Base-by-base conservation (phyloP, 1,140 invertebrate genomes). In the Drosophila varians region DNA sequence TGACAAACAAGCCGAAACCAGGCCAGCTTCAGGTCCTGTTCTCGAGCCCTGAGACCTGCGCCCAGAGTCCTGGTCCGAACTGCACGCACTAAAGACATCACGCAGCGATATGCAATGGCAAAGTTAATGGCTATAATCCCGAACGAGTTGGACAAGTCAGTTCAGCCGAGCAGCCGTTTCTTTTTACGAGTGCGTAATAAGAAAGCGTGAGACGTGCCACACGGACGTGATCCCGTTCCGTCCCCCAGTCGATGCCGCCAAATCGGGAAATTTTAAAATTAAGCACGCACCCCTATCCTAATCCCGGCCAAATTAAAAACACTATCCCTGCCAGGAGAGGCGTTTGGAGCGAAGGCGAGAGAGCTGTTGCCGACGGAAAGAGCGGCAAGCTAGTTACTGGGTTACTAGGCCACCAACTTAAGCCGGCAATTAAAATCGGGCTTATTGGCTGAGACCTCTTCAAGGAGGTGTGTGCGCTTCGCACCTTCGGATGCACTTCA, bases 151-250 rank as follows among this genome's bases (percentile, higher is more conserved):
- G 71, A 60, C 76, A 64, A 77, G 58, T 53, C 48, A 48, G 47
- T 12, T 19, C 45, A 55, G 47, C 16, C 43, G 46, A 40, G 42
- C 79, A 69, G 82, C 70, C 78, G 82, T 88, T 87, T 74, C 55
- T 57, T 87, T 87, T 87, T 87, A 87, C 83, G 82, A 88, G 82
- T 80, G 82, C 82, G 74, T 87, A 82, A 87, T 87, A 87, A 87
- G 82, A 74, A 72, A 75, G 60, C 62, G 58, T 46, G 58, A 69
- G 71, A 86, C 77, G 82, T 86, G 82, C 73, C 56, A 34, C 57
- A 74, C 49, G 82, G 52, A 87, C 82, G 82, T 87, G 82, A 80
- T 74, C 57, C 51, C 51, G 43, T 36, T 48, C 26, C 73, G 36
- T 26, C 52, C 23, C 38, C 19, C 28, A 31, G 54, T 36, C 51